Conservation (phyloP, 2,888 invertebrate species). For the Craniophora ligustri region DNA sequence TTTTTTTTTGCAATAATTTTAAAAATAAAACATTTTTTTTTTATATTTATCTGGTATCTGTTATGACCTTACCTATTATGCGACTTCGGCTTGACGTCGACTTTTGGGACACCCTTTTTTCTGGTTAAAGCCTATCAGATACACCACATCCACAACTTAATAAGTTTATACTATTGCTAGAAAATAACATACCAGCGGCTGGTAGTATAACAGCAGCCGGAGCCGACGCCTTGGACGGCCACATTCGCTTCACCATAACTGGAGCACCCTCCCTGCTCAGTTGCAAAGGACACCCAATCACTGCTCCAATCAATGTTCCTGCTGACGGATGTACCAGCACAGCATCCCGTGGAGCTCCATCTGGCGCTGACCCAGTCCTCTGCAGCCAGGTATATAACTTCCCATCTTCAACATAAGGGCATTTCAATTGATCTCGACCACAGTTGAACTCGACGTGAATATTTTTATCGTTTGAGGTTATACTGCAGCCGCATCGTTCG, state of each 20-base stretch:
- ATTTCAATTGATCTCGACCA: constrained; percentile 78
- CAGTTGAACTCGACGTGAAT: constrained; percentile 88
- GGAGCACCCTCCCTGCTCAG: constrained; percentile 77
- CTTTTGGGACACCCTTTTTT: too few species aligned
- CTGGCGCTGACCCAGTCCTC: constrained; percentile 70
- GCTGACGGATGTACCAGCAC: constrained; percentile 82
- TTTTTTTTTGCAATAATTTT: too few species aligned
- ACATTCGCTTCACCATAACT: constrained; percentile 78
- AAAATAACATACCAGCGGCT: constrained; percentile 78
- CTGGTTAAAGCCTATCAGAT: too few species aligned
- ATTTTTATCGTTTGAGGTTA: constrained; percentile 89
- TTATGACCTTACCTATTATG: too few species aligned
- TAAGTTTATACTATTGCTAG: too few species aligned
- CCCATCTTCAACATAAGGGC: constrained; percentile 76
- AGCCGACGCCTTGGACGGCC: constrained; percentile 82
- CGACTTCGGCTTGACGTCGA: too few species aligned
- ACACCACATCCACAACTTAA: too few species aligned
- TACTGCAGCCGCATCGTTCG: constrained; percentile 87
- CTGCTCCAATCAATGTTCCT: constrained; percentile 74
- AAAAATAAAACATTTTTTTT: too few species aligned
- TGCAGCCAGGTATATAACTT: constrained; percentile 78
- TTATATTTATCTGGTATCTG: too few species aligned
- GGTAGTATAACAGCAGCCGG: constrained; percentile 81
- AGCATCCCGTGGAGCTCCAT: constrained; percentile 76
- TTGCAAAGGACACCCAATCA: constrained; percentile 78